Evolutionary conservation across 2,888 invertebrate genomes (phyloP), one percentile per base, ranked within the genome.

Genomic region (Brachyopa scutellaris): DNA sequence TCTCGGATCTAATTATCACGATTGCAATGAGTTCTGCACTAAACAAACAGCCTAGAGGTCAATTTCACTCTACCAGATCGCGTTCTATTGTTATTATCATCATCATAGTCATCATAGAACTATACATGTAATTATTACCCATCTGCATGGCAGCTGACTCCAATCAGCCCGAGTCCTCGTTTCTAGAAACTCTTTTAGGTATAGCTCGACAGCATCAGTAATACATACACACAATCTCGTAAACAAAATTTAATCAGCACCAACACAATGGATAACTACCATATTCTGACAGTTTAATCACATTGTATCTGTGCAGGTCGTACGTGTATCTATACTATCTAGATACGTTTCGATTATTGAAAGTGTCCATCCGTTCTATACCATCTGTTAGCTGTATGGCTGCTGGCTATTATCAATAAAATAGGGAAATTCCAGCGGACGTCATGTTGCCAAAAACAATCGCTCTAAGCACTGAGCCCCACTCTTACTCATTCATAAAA

Each of bases 181-280:
- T 5, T 45, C 15, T 21, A 8, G 21, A 31, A 42, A 26, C 26
- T 26, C 26, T 21, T 21, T 42, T 26, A 9, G 1, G n/a, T n/a
- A 7, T 17, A 17, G 7, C 9, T 13, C 15, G 7, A 26, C 26
- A 17, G 15, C 29, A 17, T 40, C 19, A 42, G 17, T 26, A n/a
- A 26, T 13, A 21, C 8, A 8, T 33, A 36, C 9, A 11, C n/a
- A 21, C 36, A 38, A 15, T 36, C 53, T 61, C 78, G 42, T 72
- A 72, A 70, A 78, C 57, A 72, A 78, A 78, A 78, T 72, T 78
- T 72, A 78, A 78, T 78, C 72, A 78, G 64, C 78, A 33, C 29
- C n/a, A 47, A 57, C 26, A 62, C 57, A 78, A 69, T 62, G 40
- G 62, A 38, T 47, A 23, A 17, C 45, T 51, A 69, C 55, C 55